Evolutionary conservation across 2,888 invertebrate species (phyloP), one percentile per base, ranked within the genome.

Genomic region (Aricia artaxerxes): DNA sequence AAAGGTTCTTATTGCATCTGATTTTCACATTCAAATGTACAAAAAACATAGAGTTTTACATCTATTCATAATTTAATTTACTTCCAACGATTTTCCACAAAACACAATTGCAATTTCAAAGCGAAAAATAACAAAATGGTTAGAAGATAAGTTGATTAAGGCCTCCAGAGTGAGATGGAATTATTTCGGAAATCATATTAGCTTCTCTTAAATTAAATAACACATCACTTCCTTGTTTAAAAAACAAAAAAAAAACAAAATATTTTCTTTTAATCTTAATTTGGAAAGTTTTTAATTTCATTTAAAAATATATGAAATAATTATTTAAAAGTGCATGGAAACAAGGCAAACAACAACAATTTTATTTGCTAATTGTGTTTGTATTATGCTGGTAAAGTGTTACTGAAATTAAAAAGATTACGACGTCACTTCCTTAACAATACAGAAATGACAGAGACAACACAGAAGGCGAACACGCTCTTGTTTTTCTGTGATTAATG

Each of bases 141-240:
- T 81, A 81, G 78, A 79, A 81, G 75, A 53, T 24, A 80, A 79
- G 81, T 80, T 82, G 82, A 82, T 82, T 82, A 82, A 81, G 73
- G 78, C 79, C 80, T 73, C 75, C 61, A 80, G 80, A 80, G 69
- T 40, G 80, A 60, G 81, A 81, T 78, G 40, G 80, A 80, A 78
- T 78, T 40, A 79, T 49, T 77, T 79, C 78, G 72, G 64, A 78
- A 79, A 79, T 79, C 72, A 81, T 79, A 73, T 40, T 77, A 77
- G 57, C 79, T 60, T 72, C 16, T 16, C 53, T 53, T 53, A 35
- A 75, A 75, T 75, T 53, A 49, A 75, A 75, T 75, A 53, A 24
- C 31, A 61, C 7, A 24, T 9, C 61, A 24, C 61, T 61, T 24
- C 61, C 6, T 61, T 61, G 13, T 57, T 16, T 1, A 16, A 16